phyloP scores from a whole-genome alignment of 1,140 invertebrate species.

The Sycophila sp. region DNA sequence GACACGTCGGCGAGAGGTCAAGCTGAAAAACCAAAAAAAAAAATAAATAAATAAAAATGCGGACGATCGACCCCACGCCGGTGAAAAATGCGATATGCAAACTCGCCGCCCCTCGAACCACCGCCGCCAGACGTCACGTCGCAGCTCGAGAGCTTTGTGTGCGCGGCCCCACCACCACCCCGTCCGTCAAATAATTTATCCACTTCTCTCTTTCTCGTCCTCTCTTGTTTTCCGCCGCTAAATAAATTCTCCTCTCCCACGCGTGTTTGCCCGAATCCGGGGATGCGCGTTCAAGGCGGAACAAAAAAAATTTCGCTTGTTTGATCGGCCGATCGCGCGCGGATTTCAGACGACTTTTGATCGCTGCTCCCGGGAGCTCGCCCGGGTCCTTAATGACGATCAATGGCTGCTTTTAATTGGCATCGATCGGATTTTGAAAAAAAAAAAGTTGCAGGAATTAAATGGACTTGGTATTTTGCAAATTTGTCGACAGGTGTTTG shows the following conservation, averaged over 20 bases:
- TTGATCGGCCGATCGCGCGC: conserved; percentile 2
- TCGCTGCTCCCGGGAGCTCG: neutral
- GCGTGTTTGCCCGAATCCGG: neutral
- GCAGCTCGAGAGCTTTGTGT: neutral
- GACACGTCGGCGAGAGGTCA: neutral
- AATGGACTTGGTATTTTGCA: too few relatives aligned
- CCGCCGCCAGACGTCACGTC: conserved; percentile 1
- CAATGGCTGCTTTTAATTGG: neutral
- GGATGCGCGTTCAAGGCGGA: too few relatives aligned
- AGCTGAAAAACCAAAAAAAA: neutral
- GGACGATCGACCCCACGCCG: neutral
- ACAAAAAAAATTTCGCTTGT: neutral
- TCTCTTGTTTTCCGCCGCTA: neutral
- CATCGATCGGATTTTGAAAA: too few relatives aligned
- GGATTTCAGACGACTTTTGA: neutral
- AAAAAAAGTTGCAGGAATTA: too few relatives aligned
- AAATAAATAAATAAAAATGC: too few relatives aligned
- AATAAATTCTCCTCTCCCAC: conserved; percentile 17
- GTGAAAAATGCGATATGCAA: conserved; percentile 17
- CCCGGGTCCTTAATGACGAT: neutral
- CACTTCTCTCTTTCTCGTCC: neutral
- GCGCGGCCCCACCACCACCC: neutral
- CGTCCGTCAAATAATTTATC: conserved; percentile 33
- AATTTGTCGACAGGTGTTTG: too few relatives aligned
- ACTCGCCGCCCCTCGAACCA: neutral